phyloP scores from a whole-genome alignment of 2,113 vertebrate species.

The Phalacrocorax carbo region DNA sequence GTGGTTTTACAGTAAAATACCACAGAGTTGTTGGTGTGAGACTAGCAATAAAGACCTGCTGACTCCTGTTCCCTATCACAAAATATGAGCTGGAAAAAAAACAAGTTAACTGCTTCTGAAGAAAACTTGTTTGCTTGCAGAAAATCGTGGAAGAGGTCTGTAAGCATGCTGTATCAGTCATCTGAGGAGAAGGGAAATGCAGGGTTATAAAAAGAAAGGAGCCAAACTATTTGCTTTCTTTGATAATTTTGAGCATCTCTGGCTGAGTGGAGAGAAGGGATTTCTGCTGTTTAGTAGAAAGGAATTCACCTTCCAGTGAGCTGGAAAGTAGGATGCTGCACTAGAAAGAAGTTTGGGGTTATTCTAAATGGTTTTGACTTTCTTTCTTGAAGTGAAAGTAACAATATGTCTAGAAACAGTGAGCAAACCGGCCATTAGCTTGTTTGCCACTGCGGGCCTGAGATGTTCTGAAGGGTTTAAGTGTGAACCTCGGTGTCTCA shows the following conservation, averaged over 20 bases:
- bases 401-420: background rate
- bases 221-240: background rate
- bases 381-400: background rate
- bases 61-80: background rate
- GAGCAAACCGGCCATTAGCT: background rate
- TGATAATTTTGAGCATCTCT: background rate
- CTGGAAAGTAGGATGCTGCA: background rate
- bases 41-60: background rate
- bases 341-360: background rate
- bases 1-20: background rate
- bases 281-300: background rate
- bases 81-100: background rate
- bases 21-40: accelerated
- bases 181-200: background rate
- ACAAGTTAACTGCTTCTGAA: background rate
- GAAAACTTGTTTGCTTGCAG: background rate
- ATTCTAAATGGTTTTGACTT: background rate
- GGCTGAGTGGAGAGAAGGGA: background rate
- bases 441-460: accelerated
- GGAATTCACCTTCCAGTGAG: background rate
- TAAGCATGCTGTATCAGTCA: background rate
- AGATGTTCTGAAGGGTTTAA: background rate
- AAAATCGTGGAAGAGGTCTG: background rate
- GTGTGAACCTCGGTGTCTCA: background rate
- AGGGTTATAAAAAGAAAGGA: background rate